phyloP scores from a whole-genome alignment of 2,113 vertebrate genomes.

The Hucho hucho region DNA sequence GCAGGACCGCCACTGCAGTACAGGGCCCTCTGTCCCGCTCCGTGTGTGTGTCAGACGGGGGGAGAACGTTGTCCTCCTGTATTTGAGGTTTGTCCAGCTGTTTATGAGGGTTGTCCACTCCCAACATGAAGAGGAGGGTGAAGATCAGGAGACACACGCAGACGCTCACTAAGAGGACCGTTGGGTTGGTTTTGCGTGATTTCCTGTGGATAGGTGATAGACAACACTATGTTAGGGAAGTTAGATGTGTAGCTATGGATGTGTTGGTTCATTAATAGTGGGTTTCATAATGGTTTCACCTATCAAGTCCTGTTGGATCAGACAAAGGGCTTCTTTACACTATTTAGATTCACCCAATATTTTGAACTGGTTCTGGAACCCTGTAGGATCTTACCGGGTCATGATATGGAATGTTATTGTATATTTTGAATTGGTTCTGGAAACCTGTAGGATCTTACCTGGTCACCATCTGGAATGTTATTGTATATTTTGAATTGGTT shows the following conservation, averaged over 20 bases:
- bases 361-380: background rate
- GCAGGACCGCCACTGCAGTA: constrained; percentile 26
- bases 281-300: too few species aligned
- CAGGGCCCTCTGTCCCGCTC: accelerated
- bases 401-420: background rate
- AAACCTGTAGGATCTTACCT: too few species aligned
- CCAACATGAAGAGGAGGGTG: constrained; percentile 63
- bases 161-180: constrained; percentile 52
- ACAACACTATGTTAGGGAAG: background rate
- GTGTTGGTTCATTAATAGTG: too few species aligned
- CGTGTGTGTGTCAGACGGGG: accelerated
- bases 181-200: background rate
- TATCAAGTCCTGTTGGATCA: too few species aligned
- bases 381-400: too few species aligned
- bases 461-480: background rate
- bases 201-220: background rate
- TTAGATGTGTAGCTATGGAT: too few species aligned
- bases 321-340: background rate
- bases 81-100: background rate
- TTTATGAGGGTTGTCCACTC: constrained; percentile 53
- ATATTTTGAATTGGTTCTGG: too few species aligned
- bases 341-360: background rate
- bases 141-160: constrained; percentile 64
- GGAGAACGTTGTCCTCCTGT: constrained; percentile 12
- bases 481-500: too few species aligned